phyloP scores from a whole-genome alignment of 2,888 invertebrate genomes.

The Caenorhabditis zanzibari region DNA sequence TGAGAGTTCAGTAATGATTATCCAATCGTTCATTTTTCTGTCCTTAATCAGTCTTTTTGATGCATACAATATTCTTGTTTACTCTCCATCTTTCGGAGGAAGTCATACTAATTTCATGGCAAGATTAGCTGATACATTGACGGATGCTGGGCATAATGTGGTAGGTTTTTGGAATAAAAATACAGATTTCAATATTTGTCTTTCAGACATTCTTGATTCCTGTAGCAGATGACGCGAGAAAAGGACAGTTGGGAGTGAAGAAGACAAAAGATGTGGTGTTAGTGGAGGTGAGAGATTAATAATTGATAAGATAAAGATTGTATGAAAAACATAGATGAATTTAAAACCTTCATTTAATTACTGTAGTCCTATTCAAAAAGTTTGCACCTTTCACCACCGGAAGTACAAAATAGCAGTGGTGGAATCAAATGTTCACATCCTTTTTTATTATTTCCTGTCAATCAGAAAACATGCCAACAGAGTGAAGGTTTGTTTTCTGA shows the following conservation, averaged over 20 bases:
- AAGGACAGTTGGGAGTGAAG: constrained; percentile 44
- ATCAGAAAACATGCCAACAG: constrained; percentile 41
- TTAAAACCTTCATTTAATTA: no score
- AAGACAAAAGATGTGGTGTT: constrained; percentile 51
- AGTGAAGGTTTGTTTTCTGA: constrained; percentile 28
- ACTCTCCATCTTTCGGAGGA: constrained; percentile 61
- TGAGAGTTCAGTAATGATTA: constrained; percentile 17
- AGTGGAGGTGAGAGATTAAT: constrained; percentile 38
- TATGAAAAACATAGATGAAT: no score
- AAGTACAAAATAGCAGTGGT: no score
- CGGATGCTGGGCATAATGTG: constrained; percentile 64
- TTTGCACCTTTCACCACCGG: no score
- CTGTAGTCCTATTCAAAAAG: no score
- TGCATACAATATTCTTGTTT: constrained; percentile 65
- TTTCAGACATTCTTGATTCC: constrained; percentile 54
- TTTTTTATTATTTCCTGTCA: no score
- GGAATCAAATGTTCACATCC: no score
- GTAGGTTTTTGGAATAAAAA: constrained; percentile 20
- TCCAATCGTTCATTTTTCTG: constrained; percentile 15
- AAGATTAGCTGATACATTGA: constrained; percentile 62
- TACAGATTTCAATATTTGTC: background rate
- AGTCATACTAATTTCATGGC: constrained; percentile 70
- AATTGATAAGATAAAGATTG: no score
- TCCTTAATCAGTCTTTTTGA: constrained; percentile 7
- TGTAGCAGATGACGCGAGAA: constrained; percentile 48